Evolutionary conservation across 2,888 invertebrate genomes (phyloP).

Genomic region (Agrilus biguttatus): DNA sequence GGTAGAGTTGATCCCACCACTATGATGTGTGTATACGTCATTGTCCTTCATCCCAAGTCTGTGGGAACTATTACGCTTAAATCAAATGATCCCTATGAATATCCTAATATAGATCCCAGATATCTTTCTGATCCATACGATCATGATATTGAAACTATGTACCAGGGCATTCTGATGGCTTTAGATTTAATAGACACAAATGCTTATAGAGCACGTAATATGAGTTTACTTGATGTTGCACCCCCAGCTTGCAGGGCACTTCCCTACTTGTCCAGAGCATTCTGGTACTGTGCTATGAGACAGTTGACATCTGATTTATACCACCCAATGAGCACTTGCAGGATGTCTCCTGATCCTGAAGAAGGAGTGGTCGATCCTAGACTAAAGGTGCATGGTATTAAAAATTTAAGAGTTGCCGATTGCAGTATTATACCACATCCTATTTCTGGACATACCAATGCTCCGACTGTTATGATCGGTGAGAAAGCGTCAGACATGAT

Average conservation of each 20-base stretch:
- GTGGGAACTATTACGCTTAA: constrained; percentile 15
- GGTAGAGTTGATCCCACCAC: constrained; percentile 6
- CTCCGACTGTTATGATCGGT: constrained; percentile 37
- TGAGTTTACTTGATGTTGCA: constrained; percentile 36
- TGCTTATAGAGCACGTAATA: constrained; percentile 43
- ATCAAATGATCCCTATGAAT: constrained; percentile 17
- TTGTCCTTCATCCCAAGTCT: constrained; percentile 18
- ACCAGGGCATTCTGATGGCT: constrained; percentile 37
- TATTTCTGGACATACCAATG: constrained; percentile 35
- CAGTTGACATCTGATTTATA: constrained; percentile 31
- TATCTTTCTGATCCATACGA: constrained; percentile 29
- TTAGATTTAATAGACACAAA: constrained; percentile 28
- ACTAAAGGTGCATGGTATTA: constrained; percentile 34
- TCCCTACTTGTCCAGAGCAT: constrained; percentile 27
- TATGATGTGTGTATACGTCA: constrained; percentile 9
- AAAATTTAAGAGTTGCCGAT: constrained; percentile 35
- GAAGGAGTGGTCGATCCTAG: constrained; percentile 37
- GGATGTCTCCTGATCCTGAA: constrained; percentile 36
- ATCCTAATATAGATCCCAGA: constrained; percentile 17
- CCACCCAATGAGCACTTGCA: constrained; percentile 37
- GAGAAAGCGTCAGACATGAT: constrained; percentile 34
- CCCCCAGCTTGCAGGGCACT: constrained; percentile 33
- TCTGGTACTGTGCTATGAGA: constrained; percentile 34
- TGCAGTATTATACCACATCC: constrained; percentile 39
- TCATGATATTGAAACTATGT: constrained; percentile 46